Conservation (phyloP, 1,140 invertebrate species). For the Drosophila yakuba region DNA sequence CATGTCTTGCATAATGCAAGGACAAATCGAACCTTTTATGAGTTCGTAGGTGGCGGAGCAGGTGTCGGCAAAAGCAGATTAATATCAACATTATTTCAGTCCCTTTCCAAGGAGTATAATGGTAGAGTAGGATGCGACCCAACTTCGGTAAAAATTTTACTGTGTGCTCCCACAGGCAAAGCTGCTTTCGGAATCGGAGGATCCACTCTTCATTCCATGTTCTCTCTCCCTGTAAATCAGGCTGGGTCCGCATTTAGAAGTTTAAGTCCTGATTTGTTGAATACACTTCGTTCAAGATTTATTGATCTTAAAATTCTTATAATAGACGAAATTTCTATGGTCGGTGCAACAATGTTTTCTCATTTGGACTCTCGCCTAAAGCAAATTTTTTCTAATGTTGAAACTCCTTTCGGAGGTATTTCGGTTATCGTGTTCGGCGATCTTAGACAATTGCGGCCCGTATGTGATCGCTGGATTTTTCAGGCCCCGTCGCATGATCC, state of each 20-base stretch:
- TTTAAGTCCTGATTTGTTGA: neutral
- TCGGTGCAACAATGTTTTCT: neutral
- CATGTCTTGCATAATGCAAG: too few species aligned
- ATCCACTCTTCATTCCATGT: slow-evolving; percentile 1
- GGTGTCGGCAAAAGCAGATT: too few species aligned
- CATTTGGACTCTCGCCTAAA: neutral
- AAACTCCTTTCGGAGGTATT: neutral
- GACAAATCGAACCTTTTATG: too few species aligned
- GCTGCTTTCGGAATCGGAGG: neutral
- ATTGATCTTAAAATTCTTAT: neutral
- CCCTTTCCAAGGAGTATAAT: neutral
- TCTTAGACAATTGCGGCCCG: neutral
- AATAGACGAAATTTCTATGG: neutral
- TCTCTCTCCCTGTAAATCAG: slow-evolving; percentile 1
- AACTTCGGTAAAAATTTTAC: neutral
- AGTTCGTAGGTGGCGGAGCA: too few species aligned
- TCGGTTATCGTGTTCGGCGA: too few species aligned
- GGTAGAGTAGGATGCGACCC: neutral
- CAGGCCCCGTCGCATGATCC: neutral
- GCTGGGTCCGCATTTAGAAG: slow-evolving; percentile 1
- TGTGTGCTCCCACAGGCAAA: neutral
- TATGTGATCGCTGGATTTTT: neutral
- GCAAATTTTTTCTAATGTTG: neutral
- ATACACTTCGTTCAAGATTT: neutral
- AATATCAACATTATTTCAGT: too few species aligned